phyloP scores from a whole-genome alignment of 2,113 vertebrate species.

The Bubalus kerabau region DNA sequence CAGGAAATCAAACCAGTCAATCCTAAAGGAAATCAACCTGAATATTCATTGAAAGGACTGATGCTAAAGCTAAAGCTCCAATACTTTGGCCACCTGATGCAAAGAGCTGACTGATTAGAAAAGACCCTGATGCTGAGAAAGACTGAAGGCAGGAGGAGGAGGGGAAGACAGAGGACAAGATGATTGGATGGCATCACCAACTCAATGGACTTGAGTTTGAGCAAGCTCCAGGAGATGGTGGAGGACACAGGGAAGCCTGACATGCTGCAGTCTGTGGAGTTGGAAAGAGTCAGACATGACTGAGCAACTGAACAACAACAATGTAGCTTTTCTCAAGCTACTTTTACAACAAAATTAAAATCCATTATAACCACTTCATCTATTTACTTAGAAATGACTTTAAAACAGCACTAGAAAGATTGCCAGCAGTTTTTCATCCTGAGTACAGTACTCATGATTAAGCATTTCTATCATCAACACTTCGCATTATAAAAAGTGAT shows the following conservation, averaged over 20 bases:
- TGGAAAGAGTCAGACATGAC: not conserved
- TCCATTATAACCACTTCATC: not conserved
- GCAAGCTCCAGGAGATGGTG: not conserved
- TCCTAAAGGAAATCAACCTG: not conserved
- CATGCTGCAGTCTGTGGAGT: not conserved
- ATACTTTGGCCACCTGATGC: not conserved
- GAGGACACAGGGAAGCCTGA: not conserved
- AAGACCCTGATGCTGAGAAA: not conserved
- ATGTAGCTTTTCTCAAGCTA: not conserved
- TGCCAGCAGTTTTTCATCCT: not conserved
- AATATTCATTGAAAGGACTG: not conserved
- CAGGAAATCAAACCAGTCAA: not conserved
- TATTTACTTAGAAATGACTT: not conserved
- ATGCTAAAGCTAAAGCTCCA: not conserved
- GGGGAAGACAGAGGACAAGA: not conserved
- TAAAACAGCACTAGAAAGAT: not conserved
- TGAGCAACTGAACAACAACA: not conserved
- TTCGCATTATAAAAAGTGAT: not conserved
- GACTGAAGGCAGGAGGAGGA: not conserved
- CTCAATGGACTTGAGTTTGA: not conserved
- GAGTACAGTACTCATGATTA: too few relatives aligned
- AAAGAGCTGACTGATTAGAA: not conserved
- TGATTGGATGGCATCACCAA: not conserved
- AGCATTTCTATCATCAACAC: not conserved
- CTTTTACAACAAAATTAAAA: conserved; percentile 9